Conservation (phyloP, 2,888 invertebrate species). For the Yponomeuta cagnagella region DNA sequence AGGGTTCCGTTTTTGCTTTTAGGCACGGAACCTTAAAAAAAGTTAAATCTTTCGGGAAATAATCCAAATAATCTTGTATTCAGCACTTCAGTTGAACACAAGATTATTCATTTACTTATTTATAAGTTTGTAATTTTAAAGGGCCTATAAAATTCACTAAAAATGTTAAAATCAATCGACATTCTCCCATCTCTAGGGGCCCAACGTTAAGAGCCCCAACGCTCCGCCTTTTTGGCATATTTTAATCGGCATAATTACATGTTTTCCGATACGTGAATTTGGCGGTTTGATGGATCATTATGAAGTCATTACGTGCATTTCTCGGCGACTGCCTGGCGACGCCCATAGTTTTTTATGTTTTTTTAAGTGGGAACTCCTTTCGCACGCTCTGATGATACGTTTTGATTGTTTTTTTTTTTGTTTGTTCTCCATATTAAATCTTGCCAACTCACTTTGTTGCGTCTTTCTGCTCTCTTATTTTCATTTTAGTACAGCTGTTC, state of each 20-base stretch:
- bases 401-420: constrained; percentile 42
- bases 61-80: no score
- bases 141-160: no score
- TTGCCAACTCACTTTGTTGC: not conserved
- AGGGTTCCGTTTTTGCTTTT: no score
- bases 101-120: no score
- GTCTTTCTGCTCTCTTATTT: not conserved
- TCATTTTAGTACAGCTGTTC: not conserved
- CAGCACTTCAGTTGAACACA: no score
- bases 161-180: not conserved
- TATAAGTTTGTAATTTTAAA: no score
- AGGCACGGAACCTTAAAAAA: no score
- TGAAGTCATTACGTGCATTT: constrained; percentile 48
- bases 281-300: constrained; percentile 57
- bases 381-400: constrained; percentile 48
- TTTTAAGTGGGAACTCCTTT: constrained; percentile 31
- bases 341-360: constrained; percentile 42
- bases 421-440: constrained; percentile 15
- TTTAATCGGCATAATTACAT: constrained; percentile 56
- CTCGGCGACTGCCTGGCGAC: constrained; percentile 54
- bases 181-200: constrained; percentile 27
- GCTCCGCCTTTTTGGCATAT: constrained; percentile 34
- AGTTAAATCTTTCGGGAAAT: no score
- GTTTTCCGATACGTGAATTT: constrained; percentile 61
- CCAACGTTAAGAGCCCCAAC: constrained; percentile 20